These are phyloP conservation scores for Saccopteryx leptura DNA, from an alignment of 2,113 vertebrate genomes.

Conservation along the genomic window DNA sequence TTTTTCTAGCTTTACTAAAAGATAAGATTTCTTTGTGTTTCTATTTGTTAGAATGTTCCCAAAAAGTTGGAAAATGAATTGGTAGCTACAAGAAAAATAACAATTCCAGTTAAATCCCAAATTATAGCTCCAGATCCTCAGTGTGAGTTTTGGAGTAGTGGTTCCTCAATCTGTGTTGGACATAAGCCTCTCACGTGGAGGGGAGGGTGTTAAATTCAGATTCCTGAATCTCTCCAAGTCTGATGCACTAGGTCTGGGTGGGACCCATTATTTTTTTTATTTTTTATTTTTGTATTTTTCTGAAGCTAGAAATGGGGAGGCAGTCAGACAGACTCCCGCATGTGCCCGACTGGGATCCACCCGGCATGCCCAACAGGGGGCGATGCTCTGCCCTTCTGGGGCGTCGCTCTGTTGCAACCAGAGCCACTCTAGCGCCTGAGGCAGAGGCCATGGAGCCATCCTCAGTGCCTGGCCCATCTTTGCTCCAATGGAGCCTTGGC, in stretches of 20 bases:
- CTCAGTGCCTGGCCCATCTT: no score
- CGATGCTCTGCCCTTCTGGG: no score
- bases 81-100: not conserved
- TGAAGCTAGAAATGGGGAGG: no score
- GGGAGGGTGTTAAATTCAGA: not conserved
- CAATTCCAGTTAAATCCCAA: not conserved
- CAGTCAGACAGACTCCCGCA: no score
- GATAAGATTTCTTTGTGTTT: not conserved
- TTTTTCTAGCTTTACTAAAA: conserved; percentile 20
- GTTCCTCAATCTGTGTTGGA: not conserved
- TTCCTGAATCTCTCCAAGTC: not conserved
- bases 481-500: no score
- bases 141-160: not conserved
- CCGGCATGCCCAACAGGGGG: no score
- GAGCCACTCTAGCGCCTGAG: no score
- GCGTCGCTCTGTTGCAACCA: no score
- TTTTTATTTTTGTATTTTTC: no score
- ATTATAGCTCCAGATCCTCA: not conserved
- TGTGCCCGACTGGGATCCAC: no score
- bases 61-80: conserved; percentile 14
- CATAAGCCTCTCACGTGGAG: not conserved
- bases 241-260: not conserved
- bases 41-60: not conserved
- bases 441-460: no score
- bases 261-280: no score